Conservation (phyloP, 2,888 invertebrate genomes). For the Hirtodrosophila histrioides region DNA sequence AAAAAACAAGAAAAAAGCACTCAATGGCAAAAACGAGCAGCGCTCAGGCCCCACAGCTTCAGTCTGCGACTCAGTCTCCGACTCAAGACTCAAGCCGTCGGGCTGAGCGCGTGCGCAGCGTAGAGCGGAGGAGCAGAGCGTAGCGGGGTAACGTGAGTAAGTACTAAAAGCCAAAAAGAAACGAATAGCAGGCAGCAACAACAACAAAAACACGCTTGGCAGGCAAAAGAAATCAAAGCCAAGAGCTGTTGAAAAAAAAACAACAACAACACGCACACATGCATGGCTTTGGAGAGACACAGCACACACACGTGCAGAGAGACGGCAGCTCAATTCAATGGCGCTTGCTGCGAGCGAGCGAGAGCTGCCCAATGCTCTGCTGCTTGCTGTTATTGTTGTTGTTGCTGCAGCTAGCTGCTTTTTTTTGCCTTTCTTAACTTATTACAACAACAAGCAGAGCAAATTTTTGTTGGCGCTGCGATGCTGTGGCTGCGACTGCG, state of each 20-base stretch:
- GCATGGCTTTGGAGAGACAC: constrained; percentile 29
- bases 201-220: constrained; percentile 41
- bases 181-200: constrained; percentile 17
- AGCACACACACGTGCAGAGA: constrained; percentile 37
- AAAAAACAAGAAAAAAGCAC: constrained; percentile 41
- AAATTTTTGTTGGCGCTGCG: constrained; percentile 57
- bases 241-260: constrained; percentile 64
- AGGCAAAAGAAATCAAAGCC: constrained; percentile 73
- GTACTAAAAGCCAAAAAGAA: constrained; percentile 31
- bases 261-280: constrained; percentile 24
- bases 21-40: constrained; percentile 55
- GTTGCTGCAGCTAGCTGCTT: constrained; percentile 31
- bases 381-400: constrained; percentile 8
- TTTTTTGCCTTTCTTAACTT: constrained; percentile 60
- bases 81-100: constrained; percentile 35
- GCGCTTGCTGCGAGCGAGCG: constrained; percentile 74
- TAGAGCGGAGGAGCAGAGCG: constrained; percentile 45
- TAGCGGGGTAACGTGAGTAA: constrained; percentile 21
- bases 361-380: constrained; percentile 36
- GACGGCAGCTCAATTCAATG: constrained; percentile 72
- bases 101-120: constrained; percentile 59
- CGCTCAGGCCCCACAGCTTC: constrained; percentile 31
- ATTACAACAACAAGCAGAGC: constrained; percentile 60
- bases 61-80: constrained; percentile 13
- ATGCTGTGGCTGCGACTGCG: constrained; percentile 49